Evolutionary conservation across 2,113 vertebrate genomes (phyloP).

Genomic region (Sarotherodon lohbergeri): DNA sequence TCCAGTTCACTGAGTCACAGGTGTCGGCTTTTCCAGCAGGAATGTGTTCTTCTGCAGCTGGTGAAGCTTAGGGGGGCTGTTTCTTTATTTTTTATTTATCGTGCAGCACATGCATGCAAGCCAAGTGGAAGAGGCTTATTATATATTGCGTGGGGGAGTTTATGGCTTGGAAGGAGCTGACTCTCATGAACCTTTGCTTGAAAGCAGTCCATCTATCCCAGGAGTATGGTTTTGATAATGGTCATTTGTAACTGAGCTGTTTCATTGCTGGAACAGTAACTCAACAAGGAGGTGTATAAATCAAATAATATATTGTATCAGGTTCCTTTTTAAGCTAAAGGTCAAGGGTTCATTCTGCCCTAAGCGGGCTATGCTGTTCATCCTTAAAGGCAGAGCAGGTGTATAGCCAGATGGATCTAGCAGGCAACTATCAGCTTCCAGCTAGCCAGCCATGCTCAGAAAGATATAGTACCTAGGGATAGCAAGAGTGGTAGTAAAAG

Average conservation of each 20-base stretch:
- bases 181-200: neutral
- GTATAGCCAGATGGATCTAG: conserved; percentile 46
- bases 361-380: neutral
- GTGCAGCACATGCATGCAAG: neutral
- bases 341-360: neutral
- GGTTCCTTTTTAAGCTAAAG: neutral
- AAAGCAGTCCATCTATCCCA: neutral
- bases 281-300: neutral
- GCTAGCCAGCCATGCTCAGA: neutral
- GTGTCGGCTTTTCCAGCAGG: neutral
- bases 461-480: neutral
- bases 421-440: neutral
- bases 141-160: neutral
- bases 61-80: neutral
- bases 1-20: conserved; percentile 26
- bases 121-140: neutral
- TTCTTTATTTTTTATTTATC: neutral
- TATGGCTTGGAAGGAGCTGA: neutral
- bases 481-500: neutral
- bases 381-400: conserved; percentile 46
- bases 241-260: neutral
- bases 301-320: neutral
- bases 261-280: neutral
- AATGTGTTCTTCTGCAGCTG: neutral
- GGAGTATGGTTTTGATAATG: neutral